Evolutionary conservation across 2,888 invertebrate genomes (phyloP).

Genomic region (Morpho achilles): DNA sequence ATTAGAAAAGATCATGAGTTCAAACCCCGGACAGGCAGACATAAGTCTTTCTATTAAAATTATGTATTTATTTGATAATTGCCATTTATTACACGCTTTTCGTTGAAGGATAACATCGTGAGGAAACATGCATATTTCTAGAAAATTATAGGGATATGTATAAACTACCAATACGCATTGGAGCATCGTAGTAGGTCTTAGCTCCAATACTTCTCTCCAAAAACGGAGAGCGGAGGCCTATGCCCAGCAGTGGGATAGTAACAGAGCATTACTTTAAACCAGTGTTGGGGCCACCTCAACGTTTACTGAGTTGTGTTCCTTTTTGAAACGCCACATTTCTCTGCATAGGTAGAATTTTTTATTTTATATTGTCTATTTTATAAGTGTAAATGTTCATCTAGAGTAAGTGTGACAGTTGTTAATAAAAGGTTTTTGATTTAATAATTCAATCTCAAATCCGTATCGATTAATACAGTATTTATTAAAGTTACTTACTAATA

Average conservation of each 20-base stretch:
- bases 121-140: too few species aligned
- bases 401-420: too few species aligned
- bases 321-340: too few species aligned
- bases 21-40: not conserved
- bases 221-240: not conserved
- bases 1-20: not conserved
- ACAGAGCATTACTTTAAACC: not conserved
- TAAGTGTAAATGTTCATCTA: too few species aligned
- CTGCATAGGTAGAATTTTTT: too few species aligned
- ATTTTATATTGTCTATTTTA: too few species aligned
- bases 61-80: not conserved
- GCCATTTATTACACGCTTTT: too few species aligned
- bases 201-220: not conserved
- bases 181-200: too few species aligned
- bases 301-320: too few species aligned
- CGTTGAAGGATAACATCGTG: too few species aligned
- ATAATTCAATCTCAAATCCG: not conserved
- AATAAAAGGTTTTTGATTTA: not conserved
- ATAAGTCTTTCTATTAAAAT: not conserved
- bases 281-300: not conserved
- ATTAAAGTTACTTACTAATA: constrained; percentile 36
- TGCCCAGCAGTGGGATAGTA: not conserved
- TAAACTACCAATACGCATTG: too few species aligned
- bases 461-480: not conserved
- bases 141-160: too few species aligned